phyloP scores from a whole-genome alignment of 2,113 vertebrate species.

The Chaetodon trifascialis region DNA sequence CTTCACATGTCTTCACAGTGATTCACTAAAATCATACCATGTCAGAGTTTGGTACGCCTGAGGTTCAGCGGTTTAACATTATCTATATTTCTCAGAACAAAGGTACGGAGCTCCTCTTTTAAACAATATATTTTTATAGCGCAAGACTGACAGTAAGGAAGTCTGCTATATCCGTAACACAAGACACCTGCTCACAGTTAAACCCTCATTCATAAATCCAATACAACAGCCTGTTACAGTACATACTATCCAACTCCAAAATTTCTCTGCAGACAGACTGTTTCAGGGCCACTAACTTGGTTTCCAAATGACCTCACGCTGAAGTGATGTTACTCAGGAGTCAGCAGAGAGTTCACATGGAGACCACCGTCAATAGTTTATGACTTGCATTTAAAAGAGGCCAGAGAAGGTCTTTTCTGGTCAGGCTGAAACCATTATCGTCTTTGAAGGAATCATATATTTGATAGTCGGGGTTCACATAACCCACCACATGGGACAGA shows the following conservation, averaged over 20 bases:
- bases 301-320: slow-evolving; percentile 69
- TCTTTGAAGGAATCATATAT: slow-evolving; percentile 29
- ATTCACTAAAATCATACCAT: slow-evolving; percentile 26
- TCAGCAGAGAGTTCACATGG: slow-evolving; percentile 46
- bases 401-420: slow-evolving; percentile 4
- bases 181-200: slow-evolving; percentile 64
- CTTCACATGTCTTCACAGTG: not conserved
- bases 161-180: slow-evolving; percentile 7
- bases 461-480: slow-evolving; percentile 7
- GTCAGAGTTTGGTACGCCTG: not conserved
- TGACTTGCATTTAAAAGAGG: slow-evolving; percentile 39
- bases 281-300: slow-evolving; percentile 39
- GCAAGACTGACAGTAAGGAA: slow-evolving; percentile 18
- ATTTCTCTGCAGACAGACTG: not conserved
- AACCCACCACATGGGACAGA: not conserved
- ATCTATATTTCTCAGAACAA: slow-evolving; percentile 31
- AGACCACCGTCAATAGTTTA: slow-evolving; percentile 65
- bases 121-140: slow-evolving; percentile 25
- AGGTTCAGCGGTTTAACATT: slow-evolving; percentile 11
- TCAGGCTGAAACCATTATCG: slow-evolving; percentile 33
- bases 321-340: slow-evolving; percentile 48
- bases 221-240: slow-evolving; percentile 11
- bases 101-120: not conserved
- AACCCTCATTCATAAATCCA: slow-evolving; percentile 60
- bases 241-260: not conserved